Evolutionary conservation across 2,113 vertebrate genomes (phyloP), one percentile per base, ranked within the genome.

Genomic region (Thunnus maccoyii): DNA sequence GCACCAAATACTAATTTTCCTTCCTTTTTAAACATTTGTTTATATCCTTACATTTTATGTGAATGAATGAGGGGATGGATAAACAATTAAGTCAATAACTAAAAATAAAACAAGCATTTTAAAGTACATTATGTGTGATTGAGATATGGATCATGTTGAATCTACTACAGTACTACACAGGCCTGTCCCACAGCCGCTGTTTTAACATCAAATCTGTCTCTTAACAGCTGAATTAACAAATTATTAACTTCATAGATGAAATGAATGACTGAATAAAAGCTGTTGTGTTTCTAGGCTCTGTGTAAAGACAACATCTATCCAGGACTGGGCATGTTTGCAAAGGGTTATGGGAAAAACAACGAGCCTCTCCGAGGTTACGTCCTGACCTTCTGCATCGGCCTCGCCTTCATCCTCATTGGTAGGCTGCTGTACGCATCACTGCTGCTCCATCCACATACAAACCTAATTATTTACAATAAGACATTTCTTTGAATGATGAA

Each of bases 301-400:
- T 99, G 98, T 72, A 99, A 99, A 80, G 98, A 99, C 92, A 99
- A 97, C 88, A 98, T 99, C 93, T 99, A 99, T 78, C 98, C 98
- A 15, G 97, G 97, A 51, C 95, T 99, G 82, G 93, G 94, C 9
- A 88, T 98, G 90, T 99, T 99, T 93, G 97, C 97, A 56, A 98
- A 98, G 93, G 98, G 98, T 56, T 99, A 99, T 73, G 98, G 98
- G 72, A 99, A 97, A 89, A 99, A 99, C 93, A 99, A 99, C 44
- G 98, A 99, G 86, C 98, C 98, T 51, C 94, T 99, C 51, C 97
- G 98, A 79, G 98, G 96, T 52, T 99, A 99, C 68, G 93, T 99
- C 82, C 94, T 99, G 76, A 99, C 98, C 71, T 99, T 99, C 92
- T 87, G 96, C 92, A 99, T 99, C 86, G 98, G 97, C 68, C 96